Conservation (phyloP, 1,140 invertebrate species). For the Euura saliciscinereae region DNA sequence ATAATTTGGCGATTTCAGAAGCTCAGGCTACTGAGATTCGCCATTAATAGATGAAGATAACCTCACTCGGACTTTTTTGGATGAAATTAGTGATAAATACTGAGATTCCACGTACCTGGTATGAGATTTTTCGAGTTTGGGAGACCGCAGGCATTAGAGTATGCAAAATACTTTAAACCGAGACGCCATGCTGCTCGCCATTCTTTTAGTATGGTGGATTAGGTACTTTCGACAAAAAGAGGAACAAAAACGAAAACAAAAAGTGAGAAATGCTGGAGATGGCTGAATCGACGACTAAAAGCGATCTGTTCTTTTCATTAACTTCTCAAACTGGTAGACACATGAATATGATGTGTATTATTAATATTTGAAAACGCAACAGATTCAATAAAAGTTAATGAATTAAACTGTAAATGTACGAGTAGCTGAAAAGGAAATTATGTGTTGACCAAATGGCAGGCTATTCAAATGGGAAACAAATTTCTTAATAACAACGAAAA, state of each 20-base stretch:
- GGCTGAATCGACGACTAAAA: background rate
- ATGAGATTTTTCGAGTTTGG: background rate
- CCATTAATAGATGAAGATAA: no score
- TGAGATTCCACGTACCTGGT: background rate
- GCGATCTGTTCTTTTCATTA: background rate
- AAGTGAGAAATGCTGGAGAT: background rate
- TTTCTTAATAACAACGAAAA: conserved; percentile 7
- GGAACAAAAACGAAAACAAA: background rate
- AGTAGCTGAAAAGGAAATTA: background rate
- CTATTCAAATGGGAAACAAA: conserved; percentile 5
- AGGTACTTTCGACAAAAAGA: background rate
- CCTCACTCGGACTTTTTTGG: no score
- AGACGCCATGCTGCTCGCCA: background rate
- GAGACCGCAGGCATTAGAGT: background rate
- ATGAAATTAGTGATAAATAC: background rate
- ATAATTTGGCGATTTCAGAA: no score
- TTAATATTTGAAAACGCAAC: background rate
- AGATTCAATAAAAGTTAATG: background rate
- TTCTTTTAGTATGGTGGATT: background rate
- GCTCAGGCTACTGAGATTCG: no score
- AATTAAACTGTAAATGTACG: conserved; percentile 1
- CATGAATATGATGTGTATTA: background rate
- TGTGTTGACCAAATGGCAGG: background rate
- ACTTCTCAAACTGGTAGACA: background rate
- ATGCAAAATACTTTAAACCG: conserved; percentile 3